These are phyloP conservation scores for Buathra laborator DNA, from an alignment of 2,888 invertebrate genomes.

Conservation along the genomic window DNA sequence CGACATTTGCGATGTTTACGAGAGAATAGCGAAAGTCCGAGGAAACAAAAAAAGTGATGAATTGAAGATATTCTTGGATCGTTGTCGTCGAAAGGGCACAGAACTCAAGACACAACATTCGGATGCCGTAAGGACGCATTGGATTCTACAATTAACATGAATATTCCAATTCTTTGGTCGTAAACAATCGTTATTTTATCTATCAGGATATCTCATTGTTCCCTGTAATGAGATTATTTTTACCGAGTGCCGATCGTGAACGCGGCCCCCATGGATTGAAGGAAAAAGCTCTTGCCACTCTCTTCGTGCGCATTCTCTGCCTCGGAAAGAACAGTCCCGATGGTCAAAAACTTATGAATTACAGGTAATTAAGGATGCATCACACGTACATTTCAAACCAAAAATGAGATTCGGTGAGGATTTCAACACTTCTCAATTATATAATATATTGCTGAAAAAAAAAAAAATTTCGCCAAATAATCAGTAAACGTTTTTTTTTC, in stretches of 20 bases:
- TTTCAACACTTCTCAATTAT: too few relatives aligned
- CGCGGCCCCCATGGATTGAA: slow-evolving; percentile 94
- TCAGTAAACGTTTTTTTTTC: too few relatives aligned
- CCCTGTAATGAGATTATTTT: slow-evolving; percentile 91
- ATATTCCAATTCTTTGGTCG: background rate
- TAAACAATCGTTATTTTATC: slow-evolving; percentile 63
- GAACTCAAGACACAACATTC: slow-evolving; percentile 80
- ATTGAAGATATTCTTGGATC: slow-evolving; percentile 86
- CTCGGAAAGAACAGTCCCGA: slow-evolving; percentile 89
- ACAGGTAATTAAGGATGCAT: slow-evolving; percentile 78
- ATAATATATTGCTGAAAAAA: too few relatives aligned
- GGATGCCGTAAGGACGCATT: slow-evolving; percentile 77
- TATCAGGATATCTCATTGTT: slow-evolving; percentile 88
- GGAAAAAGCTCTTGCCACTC: slow-evolving; percentile 90
- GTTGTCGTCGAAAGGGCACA: slow-evolving; percentile 85
- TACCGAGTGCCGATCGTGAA: slow-evolving; percentile 93
- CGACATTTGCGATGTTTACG: slow-evolving; percentile 88
- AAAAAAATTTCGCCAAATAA: too few relatives aligned
- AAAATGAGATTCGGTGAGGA: too few relatives aligned
- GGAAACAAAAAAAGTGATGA: slow-evolving; percentile 85
- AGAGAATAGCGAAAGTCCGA: slow-evolving; percentile 87
- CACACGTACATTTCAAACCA: too few relatives aligned
- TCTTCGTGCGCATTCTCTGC: slow-evolving; percentile 92
- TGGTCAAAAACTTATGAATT: slow-evolving; percentile 87
- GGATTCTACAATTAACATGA: background rate